Base-by-base conservation (phyloP, 2,797 vertebrate species). In the Iguana delicatissima region DNA sequence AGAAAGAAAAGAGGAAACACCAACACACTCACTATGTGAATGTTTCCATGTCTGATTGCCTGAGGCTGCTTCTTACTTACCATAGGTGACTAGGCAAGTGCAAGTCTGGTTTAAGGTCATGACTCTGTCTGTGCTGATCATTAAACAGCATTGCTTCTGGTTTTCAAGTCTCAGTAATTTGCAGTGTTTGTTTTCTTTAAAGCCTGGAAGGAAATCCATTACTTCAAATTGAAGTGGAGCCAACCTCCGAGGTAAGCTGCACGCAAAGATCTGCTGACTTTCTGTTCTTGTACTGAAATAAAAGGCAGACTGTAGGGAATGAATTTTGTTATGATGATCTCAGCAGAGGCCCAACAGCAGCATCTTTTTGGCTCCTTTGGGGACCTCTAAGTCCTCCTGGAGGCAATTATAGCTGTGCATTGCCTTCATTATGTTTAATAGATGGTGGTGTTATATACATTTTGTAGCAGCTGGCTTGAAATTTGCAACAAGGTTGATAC, bases 151-250 rank as follows among this genome's bases (percentile, higher is more conserved):
- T n/a, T 6, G 9, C 42, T 87, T 64, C 55, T 62, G 24, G 42
- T 22, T 84, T 83, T 92, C 18, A 52, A 79, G 0, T 0, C 0
- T 29, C 0, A 2, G 20, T 96, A 89, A 96, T 74, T 74, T 76
- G 24, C 32, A 50, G 67, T 73, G 64, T 91, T 93, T 93, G 64
- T 96, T 96, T 50, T 92, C 97, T 96, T 94, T 85, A 64, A 94
- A 98, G 97, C 96, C 95, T 97, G 96, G 98, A 98, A 97, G 98
- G 98, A 94, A 99, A 98, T 94, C 99, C 99, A 90, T 97, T 99
- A 96, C 99, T 99, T 97, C 99, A 99, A 96, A 99, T 99, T 96
- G 99, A 99, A 98, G 99, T 99, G 93, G 99, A 99, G 95, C 98
- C 99, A 81, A 99, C 98, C 84, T 99, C 99, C 0, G 99, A 99